Conservation (phyloP, 2,797 vertebrate genomes). For the Calcarius lapponicus region DNA sequence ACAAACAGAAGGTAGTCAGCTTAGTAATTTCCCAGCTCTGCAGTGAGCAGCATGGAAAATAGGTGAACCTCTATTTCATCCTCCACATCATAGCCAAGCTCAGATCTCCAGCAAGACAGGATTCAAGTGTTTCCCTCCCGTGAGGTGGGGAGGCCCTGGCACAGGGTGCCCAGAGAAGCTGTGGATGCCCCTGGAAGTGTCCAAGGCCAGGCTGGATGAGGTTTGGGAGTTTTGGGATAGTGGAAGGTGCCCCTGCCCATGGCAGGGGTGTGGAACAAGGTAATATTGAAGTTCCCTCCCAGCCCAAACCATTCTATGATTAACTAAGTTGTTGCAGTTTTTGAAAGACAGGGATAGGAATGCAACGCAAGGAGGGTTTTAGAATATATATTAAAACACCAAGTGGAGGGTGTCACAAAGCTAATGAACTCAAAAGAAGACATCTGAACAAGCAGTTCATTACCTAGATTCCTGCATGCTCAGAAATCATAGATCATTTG, state of each 20-base stretch:
- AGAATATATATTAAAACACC: slow-evolving; percentile 1
- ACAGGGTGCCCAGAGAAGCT: not conserved
- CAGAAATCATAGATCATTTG: slow-evolving; percentile 16
- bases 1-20: slow-evolving; percentile 60
- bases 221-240: not conserved
- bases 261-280: not conserved
- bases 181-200: not conserved
- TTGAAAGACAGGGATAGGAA: not conserved
- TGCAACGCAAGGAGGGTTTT: not conserved
- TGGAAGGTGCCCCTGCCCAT: not conserved
- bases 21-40: slow-evolving; percentile 40
- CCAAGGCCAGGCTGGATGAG: rapidly evolving
- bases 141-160: not conserved
- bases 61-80: slow-evolving; percentile 19
- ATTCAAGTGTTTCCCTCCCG: not conserved
- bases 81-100: slow-evolving; percentile 21
- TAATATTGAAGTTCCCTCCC: not conserved
- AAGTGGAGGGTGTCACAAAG: not conserved
- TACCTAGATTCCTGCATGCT: not conserved
- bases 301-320: not conserved
- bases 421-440: slow-evolving; percentile 25
- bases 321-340: not conserved
- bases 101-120: not conserved
- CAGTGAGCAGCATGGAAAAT: slow-evolving; percentile 49
- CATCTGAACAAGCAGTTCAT: slow-evolving; percentile 6